Evolutionary conservation across 2,113 vertebrate genomes (phyloP), one percentile per base, ranked within the genome.

Genomic region (Elephas maximus): DNA sequence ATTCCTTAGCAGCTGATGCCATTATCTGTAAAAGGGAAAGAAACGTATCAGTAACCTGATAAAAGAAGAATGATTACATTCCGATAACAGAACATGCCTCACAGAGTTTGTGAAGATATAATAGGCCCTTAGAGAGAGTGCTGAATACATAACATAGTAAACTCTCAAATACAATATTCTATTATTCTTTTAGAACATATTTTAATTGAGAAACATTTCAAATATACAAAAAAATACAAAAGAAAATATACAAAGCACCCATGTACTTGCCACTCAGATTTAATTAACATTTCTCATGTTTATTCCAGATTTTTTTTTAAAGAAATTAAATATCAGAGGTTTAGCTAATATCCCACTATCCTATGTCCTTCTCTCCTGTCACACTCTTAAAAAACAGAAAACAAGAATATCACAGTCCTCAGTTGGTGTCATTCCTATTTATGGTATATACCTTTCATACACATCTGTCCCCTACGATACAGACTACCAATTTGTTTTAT

Each of bases 1-100:
- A 98, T 9, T 99, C 99, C 96, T 99, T 99, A 91, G 98, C 96
- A 0, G 98, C 97, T 41, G 99, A 98, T 62, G 99, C 97, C 98
- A 99, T 99, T 97, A 98, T 98, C 99, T 99, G 97, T 48, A 98
- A 98, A 98, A 97, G 37, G 97, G 88, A 98, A 93, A 98, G 45
- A 96, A 95, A 97, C 30, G 81, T 33, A 97, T 95, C 37, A 97
- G 60, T 97, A 37, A 93, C 88, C 30, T 65, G 21, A 82, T 51
- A 85, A 48, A 37, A 26, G 60, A 86, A 7, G 62, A 95, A 67
- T 23, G 1, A 45, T 57, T 28, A 74, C 23, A 74, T 10, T 41
- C 14, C 10, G n/a, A 71, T n/a, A 85, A 85, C 1, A 86, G 62
- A 89, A 79, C 6, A 45, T 92, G 73, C 30, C 37, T 82, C 62